Conservation (phyloP, 2,113 vertebrate genomes). For the Raja brachyura region DNA sequence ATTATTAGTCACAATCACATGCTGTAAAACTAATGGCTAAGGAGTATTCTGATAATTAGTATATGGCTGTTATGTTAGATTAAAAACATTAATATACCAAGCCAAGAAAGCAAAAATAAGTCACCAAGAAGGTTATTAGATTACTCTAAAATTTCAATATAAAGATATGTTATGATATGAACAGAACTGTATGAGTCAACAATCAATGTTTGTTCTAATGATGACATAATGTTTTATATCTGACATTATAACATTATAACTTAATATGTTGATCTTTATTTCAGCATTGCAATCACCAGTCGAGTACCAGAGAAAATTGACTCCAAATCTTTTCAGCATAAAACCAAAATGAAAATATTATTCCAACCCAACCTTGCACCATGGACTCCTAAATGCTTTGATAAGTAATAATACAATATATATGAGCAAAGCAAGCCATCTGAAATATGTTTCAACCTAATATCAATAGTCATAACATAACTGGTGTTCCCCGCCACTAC, state of each 20-base stretch:
- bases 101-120: not conserved
- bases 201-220: not conserved
- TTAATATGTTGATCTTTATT: not conserved
- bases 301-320: conserved; percentile 84
- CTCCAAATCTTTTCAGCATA: conserved; percentile 62
- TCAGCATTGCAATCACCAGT: conserved; percentile 90
- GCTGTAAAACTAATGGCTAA: not conserved
- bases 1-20: not conserved
- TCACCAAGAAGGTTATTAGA: not conserved
- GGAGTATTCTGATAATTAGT: not conserved
- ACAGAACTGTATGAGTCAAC: not conserved
- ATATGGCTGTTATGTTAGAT: not conserved
- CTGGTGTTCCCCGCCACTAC: not conserved
- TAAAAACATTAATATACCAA: not conserved
- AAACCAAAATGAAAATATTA: conserved; percentile 61
- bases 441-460: not conserved
- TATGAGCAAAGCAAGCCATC: conserved; percentile 72
- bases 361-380: conserved; percentile 67
- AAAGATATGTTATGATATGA: not conserved
- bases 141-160: not conserved
- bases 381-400: conserved; percentile 81
- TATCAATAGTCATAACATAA: not conserved
- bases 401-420: conserved; percentile 62
- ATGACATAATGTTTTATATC: not conserved
- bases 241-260: not conserved